Conservation (phyloP, 2,113 vertebrate species). For the Benitochromis conjunctus region DNA sequence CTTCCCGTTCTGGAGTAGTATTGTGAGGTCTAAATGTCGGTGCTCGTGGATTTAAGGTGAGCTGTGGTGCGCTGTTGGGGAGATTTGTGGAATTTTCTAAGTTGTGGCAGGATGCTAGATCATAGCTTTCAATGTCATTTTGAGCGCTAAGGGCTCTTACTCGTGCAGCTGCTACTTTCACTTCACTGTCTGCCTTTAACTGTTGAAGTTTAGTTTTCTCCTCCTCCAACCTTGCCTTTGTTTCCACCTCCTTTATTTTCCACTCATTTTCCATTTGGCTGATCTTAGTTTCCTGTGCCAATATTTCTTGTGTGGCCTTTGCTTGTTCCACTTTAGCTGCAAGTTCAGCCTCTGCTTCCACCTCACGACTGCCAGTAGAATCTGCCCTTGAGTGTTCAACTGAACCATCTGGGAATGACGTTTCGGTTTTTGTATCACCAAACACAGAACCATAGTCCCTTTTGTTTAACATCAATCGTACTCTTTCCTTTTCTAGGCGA, state of each 20-base stretch:
- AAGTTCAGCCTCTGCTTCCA: neutral
- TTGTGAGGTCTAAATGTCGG: neutral
- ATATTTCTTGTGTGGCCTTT: neutral
- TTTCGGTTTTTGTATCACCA: neutral
- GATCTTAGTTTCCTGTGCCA: neutral
- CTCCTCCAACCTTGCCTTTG: neutral
- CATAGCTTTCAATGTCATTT: neutral
- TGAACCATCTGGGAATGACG: neutral
- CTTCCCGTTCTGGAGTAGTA: neutral
- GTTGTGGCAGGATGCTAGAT: neutral
- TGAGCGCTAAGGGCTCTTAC: neutral
- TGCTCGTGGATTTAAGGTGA: neutral
- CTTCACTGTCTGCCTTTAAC: neutral
- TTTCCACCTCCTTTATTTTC: neutral
- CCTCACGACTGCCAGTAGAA: neutral
- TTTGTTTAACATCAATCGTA: neutral
- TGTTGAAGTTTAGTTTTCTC: neutral
- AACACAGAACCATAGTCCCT: neutral
- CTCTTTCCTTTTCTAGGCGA: neutral
- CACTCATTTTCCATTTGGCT: neutral
- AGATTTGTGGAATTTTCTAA: neutral
- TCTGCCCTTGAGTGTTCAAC: rapidly evolving
- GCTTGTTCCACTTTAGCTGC: neutral
- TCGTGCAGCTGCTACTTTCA: neutral
- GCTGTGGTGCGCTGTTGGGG: neutral